A percentile compares a stretch with the other conserved stretches of the same genome.
phyloP scores from a whole-genome alignment of 1,140 invertebrate genomes.

The Orius laevigatus region DNA sequence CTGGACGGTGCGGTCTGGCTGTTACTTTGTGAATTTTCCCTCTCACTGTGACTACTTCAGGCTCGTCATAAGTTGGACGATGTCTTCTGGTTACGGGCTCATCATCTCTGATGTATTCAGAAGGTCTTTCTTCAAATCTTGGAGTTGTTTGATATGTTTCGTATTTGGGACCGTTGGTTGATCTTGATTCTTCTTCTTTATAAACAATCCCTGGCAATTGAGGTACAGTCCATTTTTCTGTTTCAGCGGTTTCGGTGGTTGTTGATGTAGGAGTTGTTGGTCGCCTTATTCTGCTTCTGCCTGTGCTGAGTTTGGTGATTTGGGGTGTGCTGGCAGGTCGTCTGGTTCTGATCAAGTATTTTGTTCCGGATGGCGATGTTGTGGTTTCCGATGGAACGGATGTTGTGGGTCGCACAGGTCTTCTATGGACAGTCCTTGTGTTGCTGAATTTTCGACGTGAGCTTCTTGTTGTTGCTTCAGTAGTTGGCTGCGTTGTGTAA shows the following conservation, averaged over 20 bases:
- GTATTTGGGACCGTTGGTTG: not conserved
- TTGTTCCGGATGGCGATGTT: constrained; percentile 8
- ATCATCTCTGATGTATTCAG: not conserved
- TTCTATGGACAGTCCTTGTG: constrained; percentile 11
- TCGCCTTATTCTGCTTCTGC: constrained; percentile 18
- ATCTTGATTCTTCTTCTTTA: constrained; percentile 5
- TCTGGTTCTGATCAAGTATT: constrained; percentile 17
- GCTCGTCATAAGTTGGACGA: no score
- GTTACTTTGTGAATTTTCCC: no score
- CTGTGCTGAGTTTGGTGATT: constrained; percentile 16
- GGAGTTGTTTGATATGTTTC: constrained; percentile 4
- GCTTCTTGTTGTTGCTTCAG: constrained; percentile 9
- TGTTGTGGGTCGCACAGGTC: constrained; percentile 12
- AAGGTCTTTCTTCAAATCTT: not conserved
- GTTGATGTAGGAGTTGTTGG: constrained; percentile 18
- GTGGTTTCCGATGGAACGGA: constrained; percentile 12
- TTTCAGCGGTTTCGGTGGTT: constrained; percentile 16
- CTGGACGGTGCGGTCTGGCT: no score
- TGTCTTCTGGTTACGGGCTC: not conserved
- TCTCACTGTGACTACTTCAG: no score
- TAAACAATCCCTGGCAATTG: not conserved
- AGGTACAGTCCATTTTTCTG: not conserved
- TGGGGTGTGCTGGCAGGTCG: constrained; percentile 10
- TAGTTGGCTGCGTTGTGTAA: constrained; percentile 2
- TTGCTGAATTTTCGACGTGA: constrained; percentile 13